A percentile compares a stretch with the other conserved stretches of the same genome.
phyloP scores from a whole-genome alignment of 1,140 invertebrate genomes.

The Temnothorax curvispinosus region DNA sequence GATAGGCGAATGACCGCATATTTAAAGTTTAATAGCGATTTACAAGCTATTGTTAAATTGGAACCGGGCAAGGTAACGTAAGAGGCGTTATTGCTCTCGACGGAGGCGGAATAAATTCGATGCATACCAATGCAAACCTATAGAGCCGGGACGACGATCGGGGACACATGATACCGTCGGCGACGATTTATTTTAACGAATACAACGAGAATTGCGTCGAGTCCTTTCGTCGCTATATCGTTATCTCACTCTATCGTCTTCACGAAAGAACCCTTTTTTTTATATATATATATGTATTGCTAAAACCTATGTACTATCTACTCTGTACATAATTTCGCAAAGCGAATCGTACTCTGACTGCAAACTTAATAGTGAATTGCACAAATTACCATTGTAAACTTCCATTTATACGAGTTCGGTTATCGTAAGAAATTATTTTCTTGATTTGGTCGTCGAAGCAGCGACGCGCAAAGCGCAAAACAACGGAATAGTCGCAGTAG shows the following conservation, averaged over 20 bases:
- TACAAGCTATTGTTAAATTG: conserved; percentile 58
- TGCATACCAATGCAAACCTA: conserved; percentile 54
- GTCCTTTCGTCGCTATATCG: conserved; percentile 7
- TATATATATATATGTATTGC: background rate
- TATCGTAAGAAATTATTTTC: conserved; percentile 63
- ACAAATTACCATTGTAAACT: conserved; percentile 49
- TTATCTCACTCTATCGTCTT: background rate
- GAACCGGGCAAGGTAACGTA: conserved; percentile 36
- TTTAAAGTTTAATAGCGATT: conserved; percentile 54
- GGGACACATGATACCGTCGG: conserved; percentile 45
- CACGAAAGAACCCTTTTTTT: conserved; percentile 26
- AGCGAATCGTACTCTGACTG: conserved; percentile 30
- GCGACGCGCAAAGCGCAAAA: conserved; percentile 35
- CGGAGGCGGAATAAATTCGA: conserved; percentile 40
- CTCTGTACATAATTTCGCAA: conserved; percentile 49
- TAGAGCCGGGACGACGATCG: conserved; percentile 32
- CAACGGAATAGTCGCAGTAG: conserved; percentile 55
- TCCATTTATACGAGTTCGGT: conserved; percentile 50
- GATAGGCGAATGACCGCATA: conserved; percentile 11
- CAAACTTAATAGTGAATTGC: conserved; percentile 51
- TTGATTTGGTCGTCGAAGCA: conserved; percentile 31
- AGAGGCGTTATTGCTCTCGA: conserved; percentile 43
- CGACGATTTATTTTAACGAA: conserved; percentile 54
- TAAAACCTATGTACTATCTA: background rate
- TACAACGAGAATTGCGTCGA: conserved; percentile 12